Percentiles rank a stretch among this genome's conserved stretches.
These are phyloP conservation scores for Leptopilina clavipes DNA, from an alignment of 1,140 invertebrate genomes.

Conservation along the genomic window DNA sequence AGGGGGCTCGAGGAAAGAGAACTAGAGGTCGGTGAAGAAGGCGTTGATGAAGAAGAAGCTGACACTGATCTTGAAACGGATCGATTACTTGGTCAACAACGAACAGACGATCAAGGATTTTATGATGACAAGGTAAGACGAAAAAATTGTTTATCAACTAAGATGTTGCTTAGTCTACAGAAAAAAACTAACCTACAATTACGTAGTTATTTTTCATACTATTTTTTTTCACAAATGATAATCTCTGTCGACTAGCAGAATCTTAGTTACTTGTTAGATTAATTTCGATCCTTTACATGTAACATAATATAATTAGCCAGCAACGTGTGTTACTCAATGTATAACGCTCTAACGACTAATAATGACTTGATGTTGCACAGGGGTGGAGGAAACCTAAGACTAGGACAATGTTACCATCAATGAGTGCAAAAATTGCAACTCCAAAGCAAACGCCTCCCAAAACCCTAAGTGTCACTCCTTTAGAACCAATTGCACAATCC, in stretches of 20 bases:
- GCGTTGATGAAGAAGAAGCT: conserved; percentile 82
- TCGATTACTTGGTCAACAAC: conserved; percentile 89
- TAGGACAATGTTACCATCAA: conserved; percentile 82
- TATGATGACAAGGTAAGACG: conserved; percentile 86
- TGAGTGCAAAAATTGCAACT: conserved; percentile 74
- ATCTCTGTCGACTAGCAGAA: neutral
- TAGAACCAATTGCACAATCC: conserved; percentile 72
- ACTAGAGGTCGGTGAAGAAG: conserved; percentile 67
- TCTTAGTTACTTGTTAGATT: neutral
- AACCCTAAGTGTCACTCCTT: conserved; percentile 68
- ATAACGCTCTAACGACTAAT: conserved; percentile 54
- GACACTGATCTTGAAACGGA: conserved; percentile 94
- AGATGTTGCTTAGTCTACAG: conserved; percentile 12
- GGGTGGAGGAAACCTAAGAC: conserved; percentile 86
- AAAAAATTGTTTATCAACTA: conserved; percentile 35
- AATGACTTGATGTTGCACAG: conserved; percentile 75
- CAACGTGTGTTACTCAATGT: conserved; percentile 17
- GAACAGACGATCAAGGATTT: conserved; percentile 92
- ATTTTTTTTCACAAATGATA: neutral
- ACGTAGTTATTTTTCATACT: neutral
- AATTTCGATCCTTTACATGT: neutral
- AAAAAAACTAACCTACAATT: too few species aligned
- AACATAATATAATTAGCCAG: conserved; percentile 7
- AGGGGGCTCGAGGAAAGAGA: conserved; percentile 66
- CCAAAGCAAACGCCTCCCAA: conserved; percentile 76